A percentile compares a stretch with the other conserved stretches of the same genome.
phyloP scores from a whole-genome alignment of 2,113 vertebrate species.

The Aldabrachelys gigantea region DNA sequence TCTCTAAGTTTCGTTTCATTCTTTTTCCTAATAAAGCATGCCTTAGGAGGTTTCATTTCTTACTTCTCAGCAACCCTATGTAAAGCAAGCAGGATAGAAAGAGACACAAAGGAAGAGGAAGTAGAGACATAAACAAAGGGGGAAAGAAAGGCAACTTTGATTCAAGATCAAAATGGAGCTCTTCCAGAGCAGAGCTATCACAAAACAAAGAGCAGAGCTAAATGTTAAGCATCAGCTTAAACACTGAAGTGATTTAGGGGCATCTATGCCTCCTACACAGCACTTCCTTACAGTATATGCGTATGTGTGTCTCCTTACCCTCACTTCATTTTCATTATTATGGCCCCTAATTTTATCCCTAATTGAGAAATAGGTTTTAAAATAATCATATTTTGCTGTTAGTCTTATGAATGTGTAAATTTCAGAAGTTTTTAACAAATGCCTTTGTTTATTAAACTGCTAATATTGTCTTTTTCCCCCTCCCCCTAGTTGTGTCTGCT shows the following conservation, averaged over 20 bases:
- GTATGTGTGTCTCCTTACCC: not conserved
- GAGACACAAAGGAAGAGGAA: not conserved
- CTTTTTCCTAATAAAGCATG: not conserved
- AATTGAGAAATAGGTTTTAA: not conserved
- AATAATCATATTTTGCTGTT: not conserved
- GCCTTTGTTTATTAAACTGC: not conserved
- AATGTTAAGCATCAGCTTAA: not conserved
- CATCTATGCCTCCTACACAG: not conserved
- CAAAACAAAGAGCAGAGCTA: not conserved
- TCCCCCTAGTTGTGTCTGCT: conserved; percentile 91
- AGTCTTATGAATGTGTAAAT: not conserved
- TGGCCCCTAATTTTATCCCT: not conserved
- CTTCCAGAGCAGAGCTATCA: not conserved
- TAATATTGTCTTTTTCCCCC: conserved; percentile 11
- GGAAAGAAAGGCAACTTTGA: not conserved
- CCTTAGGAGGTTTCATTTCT: not conserved
- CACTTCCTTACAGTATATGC: not conserved
- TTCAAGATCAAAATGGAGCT: not conserved
- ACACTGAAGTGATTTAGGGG: not conserved
- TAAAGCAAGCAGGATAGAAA: not conserved
- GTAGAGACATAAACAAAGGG: not conserved
- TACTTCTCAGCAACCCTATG: not conserved
- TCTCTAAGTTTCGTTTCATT: not conserved
- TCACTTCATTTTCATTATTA: accelerated
- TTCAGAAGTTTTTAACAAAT: not conserved